These are phyloP conservation scores for Dexiosoma caninum DNA, from an alignment of 2,888 invertebrate genomes.

Conservation along the genomic window DNA sequence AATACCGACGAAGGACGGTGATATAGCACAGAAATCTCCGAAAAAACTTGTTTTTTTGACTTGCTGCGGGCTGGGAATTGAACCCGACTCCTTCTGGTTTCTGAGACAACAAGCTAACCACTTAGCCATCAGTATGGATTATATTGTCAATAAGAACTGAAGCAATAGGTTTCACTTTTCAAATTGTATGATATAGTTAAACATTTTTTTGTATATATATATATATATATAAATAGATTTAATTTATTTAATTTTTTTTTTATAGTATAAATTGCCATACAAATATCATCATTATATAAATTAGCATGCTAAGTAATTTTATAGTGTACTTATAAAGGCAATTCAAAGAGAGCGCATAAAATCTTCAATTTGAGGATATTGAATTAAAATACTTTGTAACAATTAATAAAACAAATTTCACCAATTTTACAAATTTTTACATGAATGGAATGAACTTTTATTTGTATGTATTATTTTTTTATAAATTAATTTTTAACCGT, in stretches of 20 bases:
- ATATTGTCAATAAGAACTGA: too few species aligned
- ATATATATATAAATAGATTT: slow-evolving; percentile 51
- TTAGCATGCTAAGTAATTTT: slow-evolving; percentile 38
- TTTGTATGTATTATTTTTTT: neutral
- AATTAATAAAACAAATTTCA: slow-evolving; percentile 10
- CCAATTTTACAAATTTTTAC: slow-evolving; percentile 7
- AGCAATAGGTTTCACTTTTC: too few species aligned
- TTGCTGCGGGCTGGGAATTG: too few species aligned
- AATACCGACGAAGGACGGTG: too few species aligned
- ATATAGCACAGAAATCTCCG: too few species aligned
- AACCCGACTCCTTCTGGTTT: too few species aligned
- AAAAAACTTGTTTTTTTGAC: too few species aligned
- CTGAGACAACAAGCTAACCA: too few species aligned
- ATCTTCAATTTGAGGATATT: neutral
- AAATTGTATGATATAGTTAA: too few species aligned
- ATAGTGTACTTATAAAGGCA: slow-evolving; percentile 58
- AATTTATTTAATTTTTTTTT: slow-evolving; percentile 46
- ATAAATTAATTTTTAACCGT: neutral
- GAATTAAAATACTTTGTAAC: neutral
- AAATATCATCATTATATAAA: slow-evolving; percentile 37
- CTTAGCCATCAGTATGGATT: too few species aligned
- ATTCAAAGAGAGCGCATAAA: slow-evolving; percentile 54
- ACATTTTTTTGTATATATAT: neutral
- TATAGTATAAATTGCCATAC: slow-evolving; percentile 54
- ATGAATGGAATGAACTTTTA: slow-evolving; percentile 39